Evolutionary conservation across 1,140 invertebrate genomes (phyloP), one percentile per base, ranked within the genome.

Genomic region (Zaprionus gabonicus): DNA sequence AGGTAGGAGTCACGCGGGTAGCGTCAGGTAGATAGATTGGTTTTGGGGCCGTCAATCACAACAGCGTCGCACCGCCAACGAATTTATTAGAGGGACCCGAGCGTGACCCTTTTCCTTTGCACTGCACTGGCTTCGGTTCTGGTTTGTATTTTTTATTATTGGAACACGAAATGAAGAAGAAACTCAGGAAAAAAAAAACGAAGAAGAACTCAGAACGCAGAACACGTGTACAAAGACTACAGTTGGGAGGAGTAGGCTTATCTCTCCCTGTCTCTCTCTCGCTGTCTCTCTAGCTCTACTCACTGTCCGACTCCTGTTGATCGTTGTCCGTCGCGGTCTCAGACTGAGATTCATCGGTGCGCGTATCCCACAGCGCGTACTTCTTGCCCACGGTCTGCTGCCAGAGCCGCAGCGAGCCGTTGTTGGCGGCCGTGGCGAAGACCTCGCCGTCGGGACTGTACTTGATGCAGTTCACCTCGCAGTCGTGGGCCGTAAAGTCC

Each of bases 401-500:
- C 97, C 97, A 98, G 49, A 99, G 93, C 79, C 98, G 95, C 49
- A 99, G 94, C 4, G 98, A 99, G 49, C 98, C 98, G 93, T 99
- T 98, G 93, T 98, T 97, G 28, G 97, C 98, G 1, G 98, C 97
- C 74, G 97, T 98, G 12, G 98, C 98, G 93, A 98, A 99, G 55
- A 99, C 93, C 93, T 99, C 98, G 36, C 98, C 98, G 92, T 97
- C 97, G 0, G 97, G 97, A 46, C 96, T 97, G 94, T 99, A 99
- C 74, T 97, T 95, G 46, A 99, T 96, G 92, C 96, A 97, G 91
- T 99, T 98, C 7, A 99, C 96, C 3, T 97, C 97, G 2, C 98
- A 98, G 94, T 99, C 99, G 93, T 99, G 98, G 20, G 98, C 98
- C 93, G 98, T 98, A 91, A 98, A 99, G 3, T n/a, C 97, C 98